Evolutionary conservation across 2,888 invertebrate species (phyloP).

Genomic region (Tricholauxania praeusta): DNA sequence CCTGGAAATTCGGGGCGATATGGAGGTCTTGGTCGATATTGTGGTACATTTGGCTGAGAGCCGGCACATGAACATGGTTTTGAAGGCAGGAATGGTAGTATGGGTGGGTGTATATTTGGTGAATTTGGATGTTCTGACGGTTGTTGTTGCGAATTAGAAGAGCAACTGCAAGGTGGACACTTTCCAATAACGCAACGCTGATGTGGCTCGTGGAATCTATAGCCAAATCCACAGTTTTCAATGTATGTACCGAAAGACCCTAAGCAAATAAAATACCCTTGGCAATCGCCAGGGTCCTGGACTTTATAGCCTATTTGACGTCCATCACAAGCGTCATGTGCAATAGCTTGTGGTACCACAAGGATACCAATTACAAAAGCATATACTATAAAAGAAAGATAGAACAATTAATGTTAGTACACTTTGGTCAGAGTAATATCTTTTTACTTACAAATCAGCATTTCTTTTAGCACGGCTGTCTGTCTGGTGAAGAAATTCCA

Average conservation of each 20-base stretch:
- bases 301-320: constrained; percentile 42
- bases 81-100: too few species aligned
- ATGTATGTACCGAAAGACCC: constrained; percentile 39
- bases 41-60: background rate
- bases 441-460: constrained; percentile 26
- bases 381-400: background rate
- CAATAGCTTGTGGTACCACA: constrained; percentile 19
- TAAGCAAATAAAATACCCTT: constrained; percentile 45
- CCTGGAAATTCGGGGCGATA: background rate
- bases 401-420: background rate
- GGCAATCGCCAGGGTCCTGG: constrained; percentile 45
- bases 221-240: constrained; percentile 39
- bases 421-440: background rate
- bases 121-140: too few species aligned
- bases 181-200: constrained; percentile 43
- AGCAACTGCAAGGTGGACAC: constrained; percentile 39
- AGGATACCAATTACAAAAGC: constrained; percentile 16
- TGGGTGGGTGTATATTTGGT: too few species aligned
- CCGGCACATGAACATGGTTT: too few species aligned
- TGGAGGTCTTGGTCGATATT: background rate
- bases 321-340: constrained; percentile 13
- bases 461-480: constrained; percentile 24
- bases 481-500: constrained; percentile 10
- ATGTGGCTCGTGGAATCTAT: constrained; percentile 39
- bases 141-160: too few species aligned